These are phyloP conservation scores for Acronicta alni DNA, from an alignment of 2,888 invertebrate genomes.

Conservation along the genomic window DNA sequence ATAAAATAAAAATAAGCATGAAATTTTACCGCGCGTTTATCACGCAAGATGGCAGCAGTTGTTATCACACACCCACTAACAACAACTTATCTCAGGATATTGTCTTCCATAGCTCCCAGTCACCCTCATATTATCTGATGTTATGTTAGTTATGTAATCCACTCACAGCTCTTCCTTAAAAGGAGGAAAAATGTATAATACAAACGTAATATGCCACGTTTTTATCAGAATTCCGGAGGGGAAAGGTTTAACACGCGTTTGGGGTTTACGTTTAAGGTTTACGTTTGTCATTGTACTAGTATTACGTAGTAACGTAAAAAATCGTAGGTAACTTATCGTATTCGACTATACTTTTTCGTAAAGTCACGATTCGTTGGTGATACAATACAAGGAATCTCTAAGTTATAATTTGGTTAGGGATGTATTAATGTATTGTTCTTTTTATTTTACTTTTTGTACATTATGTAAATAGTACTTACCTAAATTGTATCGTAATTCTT, in stretches of 20 bases:
- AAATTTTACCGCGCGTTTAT: no score
- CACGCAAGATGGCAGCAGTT: not conserved
- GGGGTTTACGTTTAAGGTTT: not conserved
- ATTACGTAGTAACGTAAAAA: not conserved
- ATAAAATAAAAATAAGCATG: no score
- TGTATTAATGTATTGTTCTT: no score
- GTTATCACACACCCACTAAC: constrained; percentile 10
- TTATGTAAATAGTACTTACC: no score
- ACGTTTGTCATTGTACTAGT: constrained; percentile 6
- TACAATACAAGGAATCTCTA: no score
- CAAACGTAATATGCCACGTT: constrained; percentile 38
- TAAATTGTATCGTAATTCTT: no score
- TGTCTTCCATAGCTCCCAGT: constrained; percentile 6
- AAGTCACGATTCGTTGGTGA: not conserved
- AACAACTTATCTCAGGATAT: constrained; percentile 18
- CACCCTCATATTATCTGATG: constrained; percentile 16
- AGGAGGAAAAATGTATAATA: constrained; percentile 32
- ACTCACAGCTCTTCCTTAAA: constrained; percentile 15
- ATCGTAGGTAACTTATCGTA: no score
- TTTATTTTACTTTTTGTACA: no score
- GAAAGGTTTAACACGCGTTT: constrained; percentile 38
- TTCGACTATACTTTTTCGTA: no score
- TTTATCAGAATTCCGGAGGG: constrained; percentile 28
- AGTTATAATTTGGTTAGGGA: no score
- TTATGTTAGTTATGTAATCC: constrained; percentile 29